Percentiles rank a stretch among this genome's conserved stretches.
Conservation (phyloP, 2,113 vertebrate species). For the human (Homo sapiens) region DNA sequence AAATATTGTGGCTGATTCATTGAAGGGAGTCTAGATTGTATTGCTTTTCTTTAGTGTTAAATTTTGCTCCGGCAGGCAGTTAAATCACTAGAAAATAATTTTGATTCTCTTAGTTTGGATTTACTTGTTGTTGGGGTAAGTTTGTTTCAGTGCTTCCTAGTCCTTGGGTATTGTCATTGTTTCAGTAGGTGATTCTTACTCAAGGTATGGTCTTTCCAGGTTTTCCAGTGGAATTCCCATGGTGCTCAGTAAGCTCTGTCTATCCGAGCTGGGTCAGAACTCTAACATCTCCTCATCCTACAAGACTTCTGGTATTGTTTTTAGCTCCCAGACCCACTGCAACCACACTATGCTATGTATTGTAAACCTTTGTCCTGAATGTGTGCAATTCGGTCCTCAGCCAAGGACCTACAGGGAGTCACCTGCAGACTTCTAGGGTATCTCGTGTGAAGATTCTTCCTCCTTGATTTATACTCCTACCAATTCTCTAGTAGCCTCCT, state of each 20-base stretch:
- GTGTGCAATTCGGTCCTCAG: background rate
- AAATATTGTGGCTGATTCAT: background rate
- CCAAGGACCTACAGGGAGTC: too few relatives aligned
- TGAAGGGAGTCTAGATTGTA: background rate
- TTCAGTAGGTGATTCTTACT: background rate
- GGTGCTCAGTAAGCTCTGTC: background rate
- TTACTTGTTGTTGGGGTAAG: background rate
- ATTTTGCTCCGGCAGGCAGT: background rate
- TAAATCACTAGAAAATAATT: background rate
- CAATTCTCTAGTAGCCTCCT: background rate
- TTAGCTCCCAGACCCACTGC: background rate
- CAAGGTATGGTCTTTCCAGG: background rate
- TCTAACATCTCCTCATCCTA: background rate
- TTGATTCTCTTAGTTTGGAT: background rate
- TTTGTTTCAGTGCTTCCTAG: background rate
- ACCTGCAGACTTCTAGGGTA: background rate
- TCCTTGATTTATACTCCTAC: background rate
- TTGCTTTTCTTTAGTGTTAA: background rate
- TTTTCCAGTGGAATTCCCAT: background rate
- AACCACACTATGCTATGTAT: accelerated
- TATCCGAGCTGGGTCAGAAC: background rate
- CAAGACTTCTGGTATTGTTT: background rate
- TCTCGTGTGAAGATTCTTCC: background rate
- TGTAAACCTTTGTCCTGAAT: background rate
- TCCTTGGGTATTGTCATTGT: background rate